Evolutionary conservation across 2,888 invertebrate genomes (phyloP).

Genomic region (Oasisia sp.): DNA sequence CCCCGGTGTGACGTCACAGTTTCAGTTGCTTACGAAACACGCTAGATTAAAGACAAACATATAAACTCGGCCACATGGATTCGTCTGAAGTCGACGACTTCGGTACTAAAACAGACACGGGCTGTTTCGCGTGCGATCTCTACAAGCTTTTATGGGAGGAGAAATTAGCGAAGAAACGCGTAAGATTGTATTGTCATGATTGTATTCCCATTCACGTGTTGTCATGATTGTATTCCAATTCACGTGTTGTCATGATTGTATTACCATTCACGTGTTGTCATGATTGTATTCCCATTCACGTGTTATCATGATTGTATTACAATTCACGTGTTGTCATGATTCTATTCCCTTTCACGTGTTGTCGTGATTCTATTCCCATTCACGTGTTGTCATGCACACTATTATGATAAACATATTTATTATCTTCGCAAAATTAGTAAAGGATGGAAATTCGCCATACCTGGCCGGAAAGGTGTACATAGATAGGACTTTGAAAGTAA

Average conservation of each 20-base stretch:
- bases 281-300: background rate
- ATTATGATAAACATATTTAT: background rate
- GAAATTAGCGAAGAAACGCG: background rate
- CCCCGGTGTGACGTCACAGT: background rate
- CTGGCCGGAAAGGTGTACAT: background rate
- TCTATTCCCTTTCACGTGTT: background rate
- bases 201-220: background rate
- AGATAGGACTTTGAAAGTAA: background rate
- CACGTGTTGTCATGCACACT: background rate
- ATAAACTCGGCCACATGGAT: background rate
- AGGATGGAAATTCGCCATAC: background rate
- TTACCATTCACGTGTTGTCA: background rate
- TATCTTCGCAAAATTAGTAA: background rate
- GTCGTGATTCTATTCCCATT: background rate
- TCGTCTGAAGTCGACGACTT: background rate
- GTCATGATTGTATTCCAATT: background rate
- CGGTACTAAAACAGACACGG: background rate
- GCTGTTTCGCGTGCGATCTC: background rate
- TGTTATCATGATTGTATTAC: background rate
- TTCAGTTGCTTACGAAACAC: background rate
- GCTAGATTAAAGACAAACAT: background rate
- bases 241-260: background rate
- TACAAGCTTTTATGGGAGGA: background rate
- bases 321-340: background rate
- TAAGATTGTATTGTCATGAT: background rate